Evolutionary conservation across 35 echinoderm and acorn worm genomes (phyloP).

Genomic region (Amphiura filiformis): DNA sequence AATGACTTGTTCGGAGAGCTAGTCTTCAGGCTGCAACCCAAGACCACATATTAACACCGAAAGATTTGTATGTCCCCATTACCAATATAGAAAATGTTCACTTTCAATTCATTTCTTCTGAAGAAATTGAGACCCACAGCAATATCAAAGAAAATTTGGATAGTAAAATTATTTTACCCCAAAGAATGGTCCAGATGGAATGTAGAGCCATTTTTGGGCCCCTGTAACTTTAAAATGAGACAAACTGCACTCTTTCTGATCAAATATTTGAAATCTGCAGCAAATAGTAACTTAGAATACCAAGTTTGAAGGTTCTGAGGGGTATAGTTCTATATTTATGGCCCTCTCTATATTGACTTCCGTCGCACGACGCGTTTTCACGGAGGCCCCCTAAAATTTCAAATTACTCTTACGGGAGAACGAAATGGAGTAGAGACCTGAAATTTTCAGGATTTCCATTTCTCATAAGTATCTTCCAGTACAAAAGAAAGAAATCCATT

Average conservation of each 20-base stretch:
- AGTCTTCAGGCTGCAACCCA: not conserved
- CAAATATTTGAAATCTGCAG: not conserved
- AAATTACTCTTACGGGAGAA: not conserved
- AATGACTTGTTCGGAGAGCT: not conserved
- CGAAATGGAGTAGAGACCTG: not conserved
- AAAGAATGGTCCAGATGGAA: too few relatives aligned
- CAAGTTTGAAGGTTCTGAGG: too few relatives aligned
- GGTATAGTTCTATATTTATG: too few relatives aligned
- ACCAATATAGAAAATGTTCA: not conserved
- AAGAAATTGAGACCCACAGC: not conserved
- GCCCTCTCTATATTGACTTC: not conserved
- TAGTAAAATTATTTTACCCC: not conserved
- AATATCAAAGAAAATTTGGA: not conserved
- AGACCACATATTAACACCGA: not conserved
- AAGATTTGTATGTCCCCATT: not conserved
- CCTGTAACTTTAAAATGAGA: too few relatives aligned
- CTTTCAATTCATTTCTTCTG: not conserved
- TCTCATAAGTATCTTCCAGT: too few relatives aligned
- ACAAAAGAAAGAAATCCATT: too few relatives aligned
- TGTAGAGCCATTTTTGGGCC: too few relatives aligned
- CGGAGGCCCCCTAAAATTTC: not conserved
- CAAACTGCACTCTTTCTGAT: too few relatives aligned
- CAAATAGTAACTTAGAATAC: too few relatives aligned
- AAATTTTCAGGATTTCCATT: too few relatives aligned
- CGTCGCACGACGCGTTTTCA: too few relatives aligned